A percentile compares a stretch with the other conserved stretches of the same genome.
Evolutionary conservation across 2,113 vertebrate species (phyloP).

Genomic region (Prunella himalayana): DNA sequence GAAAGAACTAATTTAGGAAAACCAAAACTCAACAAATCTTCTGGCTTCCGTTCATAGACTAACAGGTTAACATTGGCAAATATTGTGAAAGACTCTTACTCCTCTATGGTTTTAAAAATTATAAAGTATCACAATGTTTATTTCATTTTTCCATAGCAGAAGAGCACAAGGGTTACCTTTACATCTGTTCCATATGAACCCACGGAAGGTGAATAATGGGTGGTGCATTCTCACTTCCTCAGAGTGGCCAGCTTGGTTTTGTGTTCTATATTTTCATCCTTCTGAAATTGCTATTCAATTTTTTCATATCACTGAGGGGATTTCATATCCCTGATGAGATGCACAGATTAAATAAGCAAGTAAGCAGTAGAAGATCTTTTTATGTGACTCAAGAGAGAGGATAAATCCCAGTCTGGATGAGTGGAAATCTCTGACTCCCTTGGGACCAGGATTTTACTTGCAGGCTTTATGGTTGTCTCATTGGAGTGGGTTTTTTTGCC

Average conservation of each 20-base stretch:
- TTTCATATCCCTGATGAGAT: background rate
- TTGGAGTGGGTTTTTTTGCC: background rate
- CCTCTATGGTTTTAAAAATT: background rate
- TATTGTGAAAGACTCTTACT: background rate
- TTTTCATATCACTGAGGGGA: background rate
- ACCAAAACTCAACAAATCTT: background rate
- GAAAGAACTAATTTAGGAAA: background rate
- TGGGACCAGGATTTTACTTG: background rate
- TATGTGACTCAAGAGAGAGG: background rate
- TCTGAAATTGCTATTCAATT: background rate
- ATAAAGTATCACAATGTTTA: background rate
- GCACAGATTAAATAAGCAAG: background rate
- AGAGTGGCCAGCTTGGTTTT: background rate
- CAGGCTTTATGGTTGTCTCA: background rate
- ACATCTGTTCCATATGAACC: background rate
- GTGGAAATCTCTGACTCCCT: background rate
- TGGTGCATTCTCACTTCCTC: background rate
- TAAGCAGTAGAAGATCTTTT: background rate
- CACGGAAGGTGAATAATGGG: background rate
- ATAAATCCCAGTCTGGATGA: background rate
- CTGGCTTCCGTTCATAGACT: background rate
- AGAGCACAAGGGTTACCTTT: background rate
- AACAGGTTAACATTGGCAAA: background rate
- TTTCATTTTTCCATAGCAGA: background rate
- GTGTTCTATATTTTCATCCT: background rate